These are phyloP conservation scores for Chelidonichthys spinosus DNA, from an alignment of 2,797 vertebrate genomes.

Conservation along the genomic window DNA sequence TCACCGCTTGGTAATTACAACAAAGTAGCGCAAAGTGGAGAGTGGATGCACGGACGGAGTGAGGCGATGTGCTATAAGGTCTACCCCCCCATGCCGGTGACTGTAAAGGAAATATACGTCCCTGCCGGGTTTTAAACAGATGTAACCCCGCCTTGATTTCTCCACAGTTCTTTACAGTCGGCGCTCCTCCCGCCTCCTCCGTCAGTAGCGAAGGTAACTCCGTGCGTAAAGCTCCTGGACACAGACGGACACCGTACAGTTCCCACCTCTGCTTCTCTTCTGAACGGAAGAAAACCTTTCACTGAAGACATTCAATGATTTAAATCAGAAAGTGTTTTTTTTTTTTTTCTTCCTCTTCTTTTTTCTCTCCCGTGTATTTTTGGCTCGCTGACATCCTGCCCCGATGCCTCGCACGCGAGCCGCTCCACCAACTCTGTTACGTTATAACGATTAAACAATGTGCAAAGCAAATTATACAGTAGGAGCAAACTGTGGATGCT, in stretches of 20 bases:
- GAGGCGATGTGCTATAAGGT: slow-evolving; percentile 5
- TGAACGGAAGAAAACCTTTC: slow-evolving; percentile 19
- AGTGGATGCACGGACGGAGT: not conserved
- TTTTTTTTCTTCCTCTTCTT: not conserved
- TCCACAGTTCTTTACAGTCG: slow-evolving; percentile 59
- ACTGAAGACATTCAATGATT: not conserved
- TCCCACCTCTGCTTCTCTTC: slow-evolving; percentile 19
- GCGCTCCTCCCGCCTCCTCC: slow-evolving; percentile 58
- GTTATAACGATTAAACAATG: slow-evolving; percentile 62
- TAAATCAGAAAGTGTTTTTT: not conserved
- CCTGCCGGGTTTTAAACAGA: slow-evolving; percentile 49
- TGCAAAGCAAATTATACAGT: slow-evolving; percentile 52
- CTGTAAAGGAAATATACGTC: slow-evolving; percentile 45
- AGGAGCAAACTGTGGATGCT: slow-evolving; percentile 64
- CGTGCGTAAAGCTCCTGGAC: slow-evolving; percentile 74
- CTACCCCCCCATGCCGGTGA: slow-evolving; percentile 8
- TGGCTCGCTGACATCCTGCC: slow-evolving; percentile 13
- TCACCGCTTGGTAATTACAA: not conserved
- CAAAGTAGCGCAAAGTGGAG: slow-evolving; percentile 8
- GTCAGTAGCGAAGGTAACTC: slow-evolving; percentile 70
- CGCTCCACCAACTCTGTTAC: slow-evolving; percentile 15
- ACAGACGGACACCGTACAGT: slow-evolving; percentile 47
- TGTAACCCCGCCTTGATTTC: slow-evolving; percentile 79
- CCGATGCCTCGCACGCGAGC: slow-evolving; percentile 54
- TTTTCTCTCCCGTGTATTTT: slow-evolving; percentile 9